Base-by-base conservation (phyloP, 2,113 vertebrate genomes). In the Machaerirhynchus nigripectus region DNA sequence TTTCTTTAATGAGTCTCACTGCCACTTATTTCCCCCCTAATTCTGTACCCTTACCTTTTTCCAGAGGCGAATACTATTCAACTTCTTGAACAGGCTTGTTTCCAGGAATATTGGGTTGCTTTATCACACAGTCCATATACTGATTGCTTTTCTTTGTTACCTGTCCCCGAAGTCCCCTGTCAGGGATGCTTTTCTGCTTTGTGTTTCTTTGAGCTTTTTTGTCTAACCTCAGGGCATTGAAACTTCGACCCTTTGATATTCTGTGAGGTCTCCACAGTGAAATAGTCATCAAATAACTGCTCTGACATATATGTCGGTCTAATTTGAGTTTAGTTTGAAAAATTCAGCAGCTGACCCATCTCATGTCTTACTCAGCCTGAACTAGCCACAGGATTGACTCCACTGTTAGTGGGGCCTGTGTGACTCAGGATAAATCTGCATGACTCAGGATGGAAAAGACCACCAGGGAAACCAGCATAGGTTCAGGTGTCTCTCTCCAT, bases 151-250 rank as follows among this genome's bases (percentile, higher is more conserved):
- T 70, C 75, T 75, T 63, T 77, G 30, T 67, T 88, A 90, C 82
- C 71, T 86, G 50, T 86, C 90, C 87, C 92, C 0, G 0, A 90
- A 93, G 75, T 84, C 35, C 56, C 77, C 93, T 90, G 59, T 71
- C 92, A 92, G 47, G 18, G 42, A 77, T 84, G 42, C 63, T 91
- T 93, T 90, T 84, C 79, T 88, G 59, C 75, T 70, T 85, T 80
- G 30, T 70, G 42, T 56, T 91, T 85, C 84, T 89, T 91, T 90
- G 88, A 96, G 92, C 70, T 61, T 85, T 89, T 95, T 92, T 93
- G 93, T 93, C 75, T 95, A 83, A 96, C 90, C 93, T 96, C 75
- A 49, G 89, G 91, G 87, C 90, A 93, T 28, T 52, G 79, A 63
- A 92, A 92, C 56, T 86, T 74, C 55, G 13, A 56, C 10, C 30